A percentile compares a stretch with the other conserved stretches of the same genome.
phyloP scores from a whole-genome alignment of 1,140 invertebrate species.

The Luehdorfia chinensis region DNA sequence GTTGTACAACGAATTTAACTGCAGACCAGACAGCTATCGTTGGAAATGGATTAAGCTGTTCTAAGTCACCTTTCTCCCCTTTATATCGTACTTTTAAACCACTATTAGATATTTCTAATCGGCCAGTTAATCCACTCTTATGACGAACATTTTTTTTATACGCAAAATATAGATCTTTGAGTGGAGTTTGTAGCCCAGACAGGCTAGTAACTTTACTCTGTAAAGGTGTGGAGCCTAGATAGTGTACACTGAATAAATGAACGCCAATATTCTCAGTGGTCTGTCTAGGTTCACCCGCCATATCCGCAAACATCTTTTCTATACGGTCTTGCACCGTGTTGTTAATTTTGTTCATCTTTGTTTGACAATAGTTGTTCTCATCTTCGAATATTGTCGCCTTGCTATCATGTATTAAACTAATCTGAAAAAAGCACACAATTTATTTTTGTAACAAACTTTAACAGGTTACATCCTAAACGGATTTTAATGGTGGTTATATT shows the following conservation, averaged over 20 bases:
- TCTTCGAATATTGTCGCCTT: conserved; percentile 58
- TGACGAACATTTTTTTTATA: conserved; percentile 76
- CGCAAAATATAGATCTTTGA: conserved; percentile 87
- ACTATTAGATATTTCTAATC: conserved; percentile 83
- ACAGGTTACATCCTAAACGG: too few species aligned
- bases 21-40: conserved; percentile 95
- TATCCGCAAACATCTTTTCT: conserved; percentile 90
- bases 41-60: conserved; percentile 87
- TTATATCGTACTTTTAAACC: conserved; percentile 82
- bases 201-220: conserved; percentile 88
- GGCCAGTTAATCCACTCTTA: conserved; percentile 74
- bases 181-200: conserved; percentile 87
- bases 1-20: conserved; percentile 84
- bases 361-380: conserved; percentile 60
- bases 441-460: too few species aligned
- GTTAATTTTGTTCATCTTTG: conserved; percentile 66
- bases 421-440: conserved; percentile 31
- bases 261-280: conserved; percentile 68
- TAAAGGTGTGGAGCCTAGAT: conserved; percentile 88
- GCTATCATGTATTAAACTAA: conserved; percentile 47
- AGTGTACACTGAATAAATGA: conserved; percentile 85
- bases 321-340: conserved; percentile 90
- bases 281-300: conserved; percentile 80
- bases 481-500: too few species aligned
- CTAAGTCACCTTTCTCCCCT: conserved; percentile 75